Evolutionary conservation across 2,888 invertebrate genomes (phyloP).

Genomic region (Rotaria socialis): DNA sequence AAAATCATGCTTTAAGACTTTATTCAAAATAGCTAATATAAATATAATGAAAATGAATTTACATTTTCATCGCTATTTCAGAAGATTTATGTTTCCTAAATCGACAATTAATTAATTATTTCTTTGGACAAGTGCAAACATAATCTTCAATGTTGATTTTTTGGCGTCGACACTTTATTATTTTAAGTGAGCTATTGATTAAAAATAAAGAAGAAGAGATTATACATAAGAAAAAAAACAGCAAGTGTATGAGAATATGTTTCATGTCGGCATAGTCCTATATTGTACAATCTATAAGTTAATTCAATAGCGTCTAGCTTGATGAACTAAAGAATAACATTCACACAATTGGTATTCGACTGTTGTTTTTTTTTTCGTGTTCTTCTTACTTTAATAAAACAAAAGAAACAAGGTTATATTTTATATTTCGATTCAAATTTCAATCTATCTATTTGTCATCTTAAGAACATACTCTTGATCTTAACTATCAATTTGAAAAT

Average conservation of each 20-base stretch:
- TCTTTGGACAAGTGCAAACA: no score
- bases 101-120: no score
- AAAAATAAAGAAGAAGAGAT: background rate
- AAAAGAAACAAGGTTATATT: background rate
- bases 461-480: background rate
- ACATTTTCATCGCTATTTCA: no score
- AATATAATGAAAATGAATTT: no score
- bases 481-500: background rate
- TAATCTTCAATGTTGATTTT: background rate
- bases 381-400: no score
- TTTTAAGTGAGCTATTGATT: slow-evolving; percentile 11
- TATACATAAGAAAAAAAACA: background rate
- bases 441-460: background rate
- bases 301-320: slow-evolving; percentile 26
- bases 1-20: no score
- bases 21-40: no score
- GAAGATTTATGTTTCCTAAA: no score
- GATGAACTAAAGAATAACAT: background rate
- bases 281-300: background rate
- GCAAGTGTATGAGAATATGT: background rate
- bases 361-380: background rate
- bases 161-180: background rate
- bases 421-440: slow-evolving; percentile 11
- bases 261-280: background rate
- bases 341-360: background rate